Conservation (phyloP, 2,888 invertebrate genomes). For the Sicus ferrugineus region DNA sequence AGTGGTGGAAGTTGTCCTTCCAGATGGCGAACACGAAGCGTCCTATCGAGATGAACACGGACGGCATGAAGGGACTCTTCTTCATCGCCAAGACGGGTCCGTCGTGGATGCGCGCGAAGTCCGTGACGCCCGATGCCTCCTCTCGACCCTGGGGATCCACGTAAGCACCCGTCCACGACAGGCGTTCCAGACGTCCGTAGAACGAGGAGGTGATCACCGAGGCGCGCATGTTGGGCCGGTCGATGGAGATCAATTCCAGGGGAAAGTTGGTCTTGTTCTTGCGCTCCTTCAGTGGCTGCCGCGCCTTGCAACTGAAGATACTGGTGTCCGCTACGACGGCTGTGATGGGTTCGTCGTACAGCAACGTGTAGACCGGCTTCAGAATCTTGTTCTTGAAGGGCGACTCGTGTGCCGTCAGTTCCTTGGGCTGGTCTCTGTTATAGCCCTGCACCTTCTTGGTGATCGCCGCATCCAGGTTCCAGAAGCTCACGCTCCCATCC, state of each 20-base stretch:
- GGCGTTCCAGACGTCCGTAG: slow-evolving; percentile 53
- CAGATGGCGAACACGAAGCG: slow-evolving; percentile 79
- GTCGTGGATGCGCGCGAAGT: slow-evolving; percentile 71
- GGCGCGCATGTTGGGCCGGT: slow-evolving; percentile 49
- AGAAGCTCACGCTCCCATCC: slow-evolving; percentile 75
- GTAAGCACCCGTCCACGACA: slow-evolving; percentile 74
- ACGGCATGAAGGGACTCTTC: slow-evolving; percentile 71
- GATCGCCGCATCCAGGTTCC: slow-evolving; percentile 69
- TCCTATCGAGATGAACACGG: slow-evolving; percentile 75
- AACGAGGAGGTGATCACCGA: slow-evolving; percentile 53
- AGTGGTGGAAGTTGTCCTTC: slow-evolving; percentile 71
- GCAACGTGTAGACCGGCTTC: slow-evolving; percentile 70
- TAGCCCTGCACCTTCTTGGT: slow-evolving; percentile 40
- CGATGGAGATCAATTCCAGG: slow-evolving; percentile 40
- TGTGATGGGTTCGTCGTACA: slow-evolving; percentile 65
- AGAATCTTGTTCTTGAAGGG: slow-evolving; percentile 70
- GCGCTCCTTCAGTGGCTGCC: slow-evolving; percentile 38
- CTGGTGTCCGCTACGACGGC: slow-evolving; percentile 55
- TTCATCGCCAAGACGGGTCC: slow-evolving; percentile 72
- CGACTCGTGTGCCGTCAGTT: slow-evolving; percentile 70
- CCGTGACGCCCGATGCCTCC: slow-evolving; percentile 58
- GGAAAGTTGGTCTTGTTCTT: slow-evolving; percentile 49
- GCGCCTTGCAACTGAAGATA: slow-evolving; percentile 43
- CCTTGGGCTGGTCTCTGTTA: slow-evolving; percentile 66
- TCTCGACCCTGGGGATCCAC: slow-evolving; percentile 71